Conservation (phyloP, 1,140 invertebrate genomes). For the Drosophila parabipectinata region DNA sequence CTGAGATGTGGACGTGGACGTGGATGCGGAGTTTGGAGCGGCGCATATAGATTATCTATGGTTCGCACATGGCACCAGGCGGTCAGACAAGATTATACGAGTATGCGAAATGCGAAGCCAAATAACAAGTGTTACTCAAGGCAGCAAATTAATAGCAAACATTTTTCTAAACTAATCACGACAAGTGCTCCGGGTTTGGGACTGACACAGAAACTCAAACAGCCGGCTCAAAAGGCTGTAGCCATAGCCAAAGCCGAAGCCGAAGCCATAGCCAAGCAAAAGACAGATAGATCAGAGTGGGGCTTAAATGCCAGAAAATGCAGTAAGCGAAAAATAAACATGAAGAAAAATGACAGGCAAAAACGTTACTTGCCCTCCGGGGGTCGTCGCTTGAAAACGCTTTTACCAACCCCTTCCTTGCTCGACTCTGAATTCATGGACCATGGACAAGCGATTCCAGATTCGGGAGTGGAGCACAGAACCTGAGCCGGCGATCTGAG, state of each 20-base stretch:
- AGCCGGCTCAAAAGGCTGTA: constrained; percentile 12
- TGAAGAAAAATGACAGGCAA: constrained; percentile 48
- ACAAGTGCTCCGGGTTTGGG: constrained; percentile 52
- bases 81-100: constrained; percentile 58
- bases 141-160: constrained; percentile 67
- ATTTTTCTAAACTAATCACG: constrained; percentile 68
- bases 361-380: constrained; percentile 42
- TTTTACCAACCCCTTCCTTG: background rate
- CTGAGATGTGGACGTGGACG: constrained; percentile 3
- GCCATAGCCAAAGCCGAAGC: constrained; percentile 6
- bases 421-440: background rate
- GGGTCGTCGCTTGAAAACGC: constrained; percentile 25
- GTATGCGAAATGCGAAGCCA: constrained; percentile 51
- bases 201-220: constrained; percentile 49
- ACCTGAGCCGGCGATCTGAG: constrained; percentile 30
- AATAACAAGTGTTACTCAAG: constrained; percentile 71
- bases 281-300: constrained; percentile 45
- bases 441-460: constrained; percentile 13
- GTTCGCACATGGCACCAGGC: constrained; percentile 48
- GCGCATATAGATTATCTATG: constrained; percentile 56
- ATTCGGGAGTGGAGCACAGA: constrained; percentile 37
- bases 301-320: constrained; percentile 51
- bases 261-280: background rate
- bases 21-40: constrained; percentile 20
- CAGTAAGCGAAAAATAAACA: constrained; percentile 53